Evolutionary conservation across 2,888 invertebrate genomes (phyloP), one percentile per base, ranked within the genome.

Genomic region (Tipula unca): DNA sequence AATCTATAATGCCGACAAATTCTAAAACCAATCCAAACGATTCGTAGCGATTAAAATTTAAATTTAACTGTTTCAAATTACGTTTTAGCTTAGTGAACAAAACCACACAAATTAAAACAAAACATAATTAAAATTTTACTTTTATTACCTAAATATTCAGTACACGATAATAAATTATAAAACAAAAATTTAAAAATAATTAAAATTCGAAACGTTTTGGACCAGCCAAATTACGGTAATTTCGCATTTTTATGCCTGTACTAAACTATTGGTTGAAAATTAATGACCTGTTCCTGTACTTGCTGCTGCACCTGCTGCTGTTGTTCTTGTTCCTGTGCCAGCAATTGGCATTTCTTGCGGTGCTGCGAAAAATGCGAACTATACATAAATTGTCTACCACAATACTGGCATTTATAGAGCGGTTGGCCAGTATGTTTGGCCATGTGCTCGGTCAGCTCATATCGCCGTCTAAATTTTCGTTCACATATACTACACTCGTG

Each of bases 361-460:
- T 89, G 88, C 82, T 88, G 88, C 85, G 88, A 88, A 88, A 88
- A 88, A 87, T 89, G 88, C 0, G 89, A 87, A 35, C 88, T 88
- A 14, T 88, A 88, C 85, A 88, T 88, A 85, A 89, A 89, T 10
- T 88, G 88, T 86, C 88, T 88, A 10, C 88, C 88, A 85, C 89
- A 89, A 86, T 88, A 88, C 5, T 88, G 88, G 83, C 89, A 89
- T 29, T 87, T 86, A 29, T 89, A 89, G 3, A 89, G 86, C n/a
- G 87, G 87, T 86, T 88, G 87, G 4, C 88, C 88, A 6, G 88
- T 88, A 85, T 89, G 89, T 1, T 87, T 88, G 0, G 89, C 88
- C 87, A 88, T 88, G 85, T 89, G 89, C 85, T 89, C 89, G 2
- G 36, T 36, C 13, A 85, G 29, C 14, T 87, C 87, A 0, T 86